A percentile compares a stretch with the other conserved stretches of the same genome.
phyloP scores from a whole-genome alignment of 1,140 invertebrate species.

The Drosophila mayri region DNA sequence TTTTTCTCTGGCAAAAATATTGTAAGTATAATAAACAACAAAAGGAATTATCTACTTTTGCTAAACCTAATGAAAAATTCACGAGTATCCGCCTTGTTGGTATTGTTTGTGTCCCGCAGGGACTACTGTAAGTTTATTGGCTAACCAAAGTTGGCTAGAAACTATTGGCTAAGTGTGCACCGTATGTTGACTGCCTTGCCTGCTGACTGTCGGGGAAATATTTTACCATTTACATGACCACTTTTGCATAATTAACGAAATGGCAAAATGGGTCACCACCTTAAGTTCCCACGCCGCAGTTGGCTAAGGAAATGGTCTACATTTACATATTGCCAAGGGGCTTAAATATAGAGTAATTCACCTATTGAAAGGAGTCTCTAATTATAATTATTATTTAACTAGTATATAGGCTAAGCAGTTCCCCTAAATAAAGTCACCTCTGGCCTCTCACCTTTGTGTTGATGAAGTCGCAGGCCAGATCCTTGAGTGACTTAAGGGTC shows the following conservation, averaged over 20 bases:
- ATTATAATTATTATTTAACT: background rate
- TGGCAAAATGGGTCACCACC: slow-evolving; percentile 31
- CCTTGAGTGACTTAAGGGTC: slow-evolving; percentile 95
- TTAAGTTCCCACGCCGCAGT: background rate
- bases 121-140: slow-evolving; percentile 2
- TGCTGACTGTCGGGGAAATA: slow-evolving; percentile 53
- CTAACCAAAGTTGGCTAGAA: slow-evolving; percentile 6
- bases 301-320: background rate
- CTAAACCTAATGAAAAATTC: background rate
- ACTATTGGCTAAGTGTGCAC: background rate
- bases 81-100: background rate
- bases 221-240: slow-evolving; percentile 35
- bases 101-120: background rate
- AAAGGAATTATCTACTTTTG: background rate
- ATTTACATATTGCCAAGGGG: background rate
- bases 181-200: slow-evolving; percentile 54
- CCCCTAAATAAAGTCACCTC: background rate
- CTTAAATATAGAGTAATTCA: background rate
- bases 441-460: slow-evolving; percentile 93
- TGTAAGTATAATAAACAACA: slow-evolving; percentile 1
- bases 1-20: background rate
- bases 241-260: slow-evolving; percentile 64
- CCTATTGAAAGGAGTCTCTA: background rate
- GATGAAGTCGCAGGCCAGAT: slow-evolving; percentile 97
- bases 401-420: background rate